phyloP scores from a whole-genome alignment of 64 coral and sea anemone genomes.

The Actinia tenebrosa region DNA sequence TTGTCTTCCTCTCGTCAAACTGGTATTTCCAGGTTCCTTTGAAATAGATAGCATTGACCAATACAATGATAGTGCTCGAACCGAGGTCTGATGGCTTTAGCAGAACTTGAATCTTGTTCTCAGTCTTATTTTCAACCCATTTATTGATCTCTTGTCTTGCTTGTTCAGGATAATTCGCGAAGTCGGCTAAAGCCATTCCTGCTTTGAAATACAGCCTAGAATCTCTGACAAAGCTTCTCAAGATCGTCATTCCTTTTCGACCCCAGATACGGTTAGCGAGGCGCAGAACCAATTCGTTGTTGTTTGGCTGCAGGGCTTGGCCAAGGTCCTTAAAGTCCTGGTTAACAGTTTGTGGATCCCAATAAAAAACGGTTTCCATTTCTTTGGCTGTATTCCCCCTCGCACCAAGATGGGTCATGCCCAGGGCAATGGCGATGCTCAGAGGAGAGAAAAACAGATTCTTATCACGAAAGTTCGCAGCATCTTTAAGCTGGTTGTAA shows the following conservation, averaged over 20 bases:
- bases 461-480: too few relatives aligned
- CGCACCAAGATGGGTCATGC: too few relatives aligned
- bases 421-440: too few relatives aligned
- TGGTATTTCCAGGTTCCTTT: not conserved
- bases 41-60: too few relatives aligned
- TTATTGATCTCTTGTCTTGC: not conserved
- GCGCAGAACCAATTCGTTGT: not conserved
- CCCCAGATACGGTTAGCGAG: not conserved
- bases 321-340: not conserved
- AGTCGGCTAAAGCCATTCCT: not conserved
- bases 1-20: not conserved
- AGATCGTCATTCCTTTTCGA: not conserved
- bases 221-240: not conserved
- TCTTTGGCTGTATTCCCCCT: too few relatives aligned
- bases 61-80: too few relatives aligned
- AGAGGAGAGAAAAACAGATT: too few relatives aligned
- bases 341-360: not conserved
- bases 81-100: too few relatives aligned
- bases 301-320: not conserved
- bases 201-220: not conserved
- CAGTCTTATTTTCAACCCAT: not conserved
- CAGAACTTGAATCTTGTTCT: not conserved
- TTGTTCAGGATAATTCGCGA: not conserved
- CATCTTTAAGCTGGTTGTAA: too few relatives aligned
- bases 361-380: not conserved